phyloP scores from a whole-genome alignment of 1,140 invertebrate species.

The Acromyrmex echinatior region DNA sequence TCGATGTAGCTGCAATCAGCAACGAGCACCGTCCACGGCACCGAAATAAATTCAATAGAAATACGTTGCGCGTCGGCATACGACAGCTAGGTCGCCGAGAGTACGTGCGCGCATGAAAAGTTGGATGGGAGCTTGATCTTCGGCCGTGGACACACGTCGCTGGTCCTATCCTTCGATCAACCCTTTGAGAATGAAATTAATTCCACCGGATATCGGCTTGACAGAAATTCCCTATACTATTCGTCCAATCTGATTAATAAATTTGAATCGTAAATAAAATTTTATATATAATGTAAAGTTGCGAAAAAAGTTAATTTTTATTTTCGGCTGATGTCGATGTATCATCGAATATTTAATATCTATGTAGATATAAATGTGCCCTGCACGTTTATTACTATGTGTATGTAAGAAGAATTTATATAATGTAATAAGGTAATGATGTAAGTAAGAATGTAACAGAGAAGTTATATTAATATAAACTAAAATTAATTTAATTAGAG shows the following conservation, averaged over 20 bases:
- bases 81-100: conserved; percentile 25
- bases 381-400: background rate
- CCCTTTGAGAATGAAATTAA: conserved; percentile 25
- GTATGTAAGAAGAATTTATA: background rate
- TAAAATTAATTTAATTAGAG: background rate
- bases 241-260: background rate
- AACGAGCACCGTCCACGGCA: conserved; percentile 71
- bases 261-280: background rate
- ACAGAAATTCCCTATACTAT: background rate
- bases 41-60: conserved; percentile 82
- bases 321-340: background rate
- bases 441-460: too few species aligned
- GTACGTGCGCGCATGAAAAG: conserved; percentile 59
- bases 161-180: conserved; percentile 6
- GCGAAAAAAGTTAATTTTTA: background rate
- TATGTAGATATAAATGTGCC: background rate
- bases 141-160: background rate
- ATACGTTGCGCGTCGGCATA: conserved; percentile 60
- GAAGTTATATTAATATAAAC: too few species aligned
- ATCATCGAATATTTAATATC: background rate
- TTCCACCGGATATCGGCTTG: background rate
- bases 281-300: background rate
- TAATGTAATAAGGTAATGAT: too few species aligned
- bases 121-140: conserved; percentile 51
- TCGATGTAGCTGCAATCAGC: conserved; percentile 82